These are phyloP conservation scores for Phyllopteryx taeniolatus DNA, from an alignment of 2,113 vertebrate genomes.

Conservation along the genomic window DNA sequence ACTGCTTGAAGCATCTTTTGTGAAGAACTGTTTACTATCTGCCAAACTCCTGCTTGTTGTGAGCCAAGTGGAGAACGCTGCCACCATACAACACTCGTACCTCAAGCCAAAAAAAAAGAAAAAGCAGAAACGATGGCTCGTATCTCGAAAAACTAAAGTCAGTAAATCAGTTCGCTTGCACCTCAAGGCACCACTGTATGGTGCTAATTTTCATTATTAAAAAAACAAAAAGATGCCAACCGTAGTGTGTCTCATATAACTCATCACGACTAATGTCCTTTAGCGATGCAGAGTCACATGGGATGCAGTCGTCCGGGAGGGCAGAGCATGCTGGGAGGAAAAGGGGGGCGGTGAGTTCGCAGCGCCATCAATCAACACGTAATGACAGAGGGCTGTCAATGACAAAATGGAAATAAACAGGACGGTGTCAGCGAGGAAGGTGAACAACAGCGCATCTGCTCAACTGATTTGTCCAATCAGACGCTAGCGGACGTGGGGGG, in stretches of 20 bases:
- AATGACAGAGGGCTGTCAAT: constrained; percentile 53
- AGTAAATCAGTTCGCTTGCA: no score
- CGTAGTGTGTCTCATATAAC: not conserved
- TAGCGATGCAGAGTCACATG: constrained; percentile 40
- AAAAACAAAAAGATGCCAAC: no score
- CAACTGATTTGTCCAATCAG: constrained; percentile 33
- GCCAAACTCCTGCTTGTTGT: no score
- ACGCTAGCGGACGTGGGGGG: constrained; percentile 21
- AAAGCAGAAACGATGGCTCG: no score
- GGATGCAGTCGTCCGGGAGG: constrained; percentile 15
- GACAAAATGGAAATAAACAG: constrained; percentile 57
- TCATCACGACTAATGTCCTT: constrained; percentile 44
- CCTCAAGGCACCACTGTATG: no score
- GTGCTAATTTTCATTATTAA: no score
- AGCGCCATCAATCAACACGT: constrained; percentile 52
- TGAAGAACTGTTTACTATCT: no score
- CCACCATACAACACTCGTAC: no score
- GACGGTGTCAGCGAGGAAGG: constrained; percentile 7
- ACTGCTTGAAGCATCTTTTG: no score
- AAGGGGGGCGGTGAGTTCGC: not conserved
- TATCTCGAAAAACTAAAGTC: no score
- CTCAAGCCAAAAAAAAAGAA: no score
- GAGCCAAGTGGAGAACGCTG: no score
- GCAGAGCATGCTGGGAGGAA: constrained; percentile 29
- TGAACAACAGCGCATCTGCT: constrained; percentile 35